A percentile compares a stretch with the other conserved stretches of the same genome.
phyloP scores from a whole-genome alignment of 2,797 vertebrate genomes.

The Eidolon dupreanum region DNA sequence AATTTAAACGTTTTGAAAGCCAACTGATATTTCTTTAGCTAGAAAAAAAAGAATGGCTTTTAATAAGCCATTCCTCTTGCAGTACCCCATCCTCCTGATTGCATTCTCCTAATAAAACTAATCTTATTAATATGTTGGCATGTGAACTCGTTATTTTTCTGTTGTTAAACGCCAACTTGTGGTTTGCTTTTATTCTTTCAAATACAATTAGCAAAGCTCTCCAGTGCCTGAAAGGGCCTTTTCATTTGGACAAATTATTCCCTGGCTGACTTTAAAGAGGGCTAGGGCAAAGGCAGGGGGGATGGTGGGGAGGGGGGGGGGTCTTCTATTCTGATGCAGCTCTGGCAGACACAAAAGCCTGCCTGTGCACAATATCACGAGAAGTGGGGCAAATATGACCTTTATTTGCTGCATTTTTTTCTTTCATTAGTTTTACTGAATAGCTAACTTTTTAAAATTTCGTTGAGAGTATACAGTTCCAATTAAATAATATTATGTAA shows the following conservation, averaged over 20 bases:
- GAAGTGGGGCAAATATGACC: constrained; percentile 52
- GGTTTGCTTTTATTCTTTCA: constrained; percentile 84
- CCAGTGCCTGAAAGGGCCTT: constrained; percentile 84
- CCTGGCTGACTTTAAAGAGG: constrained; percentile 67
- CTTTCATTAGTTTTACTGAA: constrained; percentile 63
- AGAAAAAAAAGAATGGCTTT: neutral
- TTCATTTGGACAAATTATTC: constrained; percentile 88
- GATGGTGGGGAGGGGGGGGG: neutral
- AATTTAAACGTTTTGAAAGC: constrained; percentile 5
- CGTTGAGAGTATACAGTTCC: constrained; percentile 56
- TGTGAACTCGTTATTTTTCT: constrained; percentile 76
- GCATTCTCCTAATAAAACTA: constrained; percentile 80
- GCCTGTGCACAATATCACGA: constrained; percentile 76
- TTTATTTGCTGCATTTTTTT: constrained; percentile 53
- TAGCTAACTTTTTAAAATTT: constrained; percentile 62
- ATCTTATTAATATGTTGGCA: constrained; percentile 79
- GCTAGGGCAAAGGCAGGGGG: neutral
- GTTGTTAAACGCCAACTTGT: constrained; percentile 80
- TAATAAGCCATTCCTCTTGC: neutral
- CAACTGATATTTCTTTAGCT: neutral
- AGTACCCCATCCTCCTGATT: constrained; percentile 58
- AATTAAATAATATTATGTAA: constrained; percentile 78
- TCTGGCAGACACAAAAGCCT: constrained; percentile 82
- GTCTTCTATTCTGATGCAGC: constrained; percentile 66
- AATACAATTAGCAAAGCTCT: constrained; percentile 88